Percentiles rank a stretch among this genome's conserved stretches.
Conservation (phyloP, 2,888 invertebrate species). For the Drosophila birchii region DNA sequence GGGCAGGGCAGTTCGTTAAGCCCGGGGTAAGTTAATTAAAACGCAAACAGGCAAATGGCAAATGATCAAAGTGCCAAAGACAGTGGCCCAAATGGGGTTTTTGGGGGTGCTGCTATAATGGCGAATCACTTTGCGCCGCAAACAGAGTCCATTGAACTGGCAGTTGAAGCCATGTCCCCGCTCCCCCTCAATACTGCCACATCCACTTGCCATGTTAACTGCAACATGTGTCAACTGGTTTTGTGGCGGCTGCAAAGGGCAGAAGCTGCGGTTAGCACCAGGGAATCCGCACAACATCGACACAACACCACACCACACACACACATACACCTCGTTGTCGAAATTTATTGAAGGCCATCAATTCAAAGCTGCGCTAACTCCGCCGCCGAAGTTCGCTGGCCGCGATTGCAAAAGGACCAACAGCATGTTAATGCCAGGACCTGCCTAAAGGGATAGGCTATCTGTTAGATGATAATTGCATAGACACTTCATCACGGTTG, state of each 20-base stretch:
- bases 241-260: slow-evolving; percentile 26
- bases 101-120: slow-evolving; percentile 46
- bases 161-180: slow-evolving; percentile 31
- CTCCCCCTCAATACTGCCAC: slow-evolving; percentile 7
- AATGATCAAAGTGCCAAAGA: slow-evolving; percentile 61
- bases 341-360: slow-evolving; percentile 55
- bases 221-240: slow-evolving; percentile 71
- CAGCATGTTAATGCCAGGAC: slow-evolving; percentile 12
- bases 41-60: slow-evolving; percentile 61
- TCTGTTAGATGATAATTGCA: slow-evolving; percentile 35
- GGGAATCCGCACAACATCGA: neutral
- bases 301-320: neutral
- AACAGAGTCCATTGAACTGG: slow-evolving; percentile 44
- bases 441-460: slow-evolving; percentile 1
- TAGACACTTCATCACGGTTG: slow-evolving; percentile 7
- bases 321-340: slow-evolving; percentile 25
- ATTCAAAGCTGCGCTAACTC: slow-evolving; percentile 39
- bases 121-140: slow-evolving; percentile 62
- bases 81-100: slow-evolving; percentile 24
- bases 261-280: slow-evolving; percentile 26
- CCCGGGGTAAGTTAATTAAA: slow-evolving; percentile 69
- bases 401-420: slow-evolving; percentile 20
- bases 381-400: slow-evolving; percentile 23
- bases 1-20: slow-evolving; percentile 62
- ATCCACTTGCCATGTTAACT: slow-evolving; percentile 44